These are phyloP conservation scores for Botia almorhae DNA, from an alignment of 2,797 vertebrate genomes.

Conservation along the genomic window DNA sequence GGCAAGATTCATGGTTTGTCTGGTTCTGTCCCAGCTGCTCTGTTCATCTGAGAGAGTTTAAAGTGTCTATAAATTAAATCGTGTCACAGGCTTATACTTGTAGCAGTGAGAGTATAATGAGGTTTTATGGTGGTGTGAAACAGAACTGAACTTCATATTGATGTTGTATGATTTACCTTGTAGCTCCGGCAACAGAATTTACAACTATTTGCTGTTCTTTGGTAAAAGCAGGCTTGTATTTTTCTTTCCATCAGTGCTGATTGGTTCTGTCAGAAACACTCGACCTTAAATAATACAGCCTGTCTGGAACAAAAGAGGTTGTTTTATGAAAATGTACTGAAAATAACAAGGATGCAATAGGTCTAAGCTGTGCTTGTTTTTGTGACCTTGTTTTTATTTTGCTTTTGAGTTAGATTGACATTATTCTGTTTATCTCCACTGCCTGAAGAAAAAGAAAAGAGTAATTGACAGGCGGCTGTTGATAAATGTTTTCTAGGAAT, in stretches of 20 bases:
- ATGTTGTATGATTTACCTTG: conserved; percentile 32
- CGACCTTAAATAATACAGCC: neutral
- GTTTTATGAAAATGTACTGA: conserved; percentile 7
- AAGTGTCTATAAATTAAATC: conserved; percentile 32
- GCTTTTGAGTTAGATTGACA: neutral
- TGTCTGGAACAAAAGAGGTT: neutral
- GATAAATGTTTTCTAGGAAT: neutral
- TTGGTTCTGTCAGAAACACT: conserved; percentile 5
- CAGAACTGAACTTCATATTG: neutral
- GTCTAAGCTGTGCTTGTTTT: neutral
- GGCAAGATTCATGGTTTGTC: neutral
- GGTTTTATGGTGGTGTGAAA: conserved; percentile 44
- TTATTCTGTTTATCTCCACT: conserved; percentile 1
- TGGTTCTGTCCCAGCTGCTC: conserved; percentile 6
- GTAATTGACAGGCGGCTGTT: neutral
- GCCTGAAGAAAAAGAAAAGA: neutral
- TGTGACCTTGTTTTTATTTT: neutral
- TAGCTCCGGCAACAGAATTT: conserved; percentile 48
- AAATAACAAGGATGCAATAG: conserved; percentile 14
- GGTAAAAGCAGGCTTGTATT: conserved; percentile 10
- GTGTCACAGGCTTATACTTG: conserved; percentile 18
- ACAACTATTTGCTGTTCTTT: conserved; percentile 53
- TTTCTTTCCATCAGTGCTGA: conserved; percentile 35
- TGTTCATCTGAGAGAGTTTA: conserved; percentile 28
- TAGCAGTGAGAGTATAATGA: conserved; percentile 33